Conservation (phyloP, 2,113 vertebrate genomes). For the Cinclus cinclus region DNA sequence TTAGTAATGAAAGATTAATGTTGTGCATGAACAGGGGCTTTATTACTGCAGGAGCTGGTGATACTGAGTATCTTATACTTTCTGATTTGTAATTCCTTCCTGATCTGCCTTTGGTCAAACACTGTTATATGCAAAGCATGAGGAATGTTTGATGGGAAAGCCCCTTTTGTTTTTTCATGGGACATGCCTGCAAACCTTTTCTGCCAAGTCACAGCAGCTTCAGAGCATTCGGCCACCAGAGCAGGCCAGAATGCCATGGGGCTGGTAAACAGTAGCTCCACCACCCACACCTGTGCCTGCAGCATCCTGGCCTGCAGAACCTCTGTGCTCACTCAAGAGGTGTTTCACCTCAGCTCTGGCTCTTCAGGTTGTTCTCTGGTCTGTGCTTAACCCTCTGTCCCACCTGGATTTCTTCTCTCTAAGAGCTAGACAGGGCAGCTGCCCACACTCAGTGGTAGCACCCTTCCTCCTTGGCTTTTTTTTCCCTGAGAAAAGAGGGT, state of each 20-base stretch:
- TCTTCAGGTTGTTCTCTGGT: not conserved
- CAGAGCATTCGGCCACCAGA: not conserved
- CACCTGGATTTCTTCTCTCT: not conserved
- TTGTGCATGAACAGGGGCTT: not conserved
- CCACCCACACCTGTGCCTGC: not conserved
- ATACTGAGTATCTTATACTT: not conserved
- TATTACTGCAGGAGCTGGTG: not conserved
- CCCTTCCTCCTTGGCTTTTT: not conserved
- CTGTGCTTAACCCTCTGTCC: not conserved
- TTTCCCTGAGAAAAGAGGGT: not conserved
- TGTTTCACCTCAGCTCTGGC: not conserved
- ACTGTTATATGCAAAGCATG: not conserved
- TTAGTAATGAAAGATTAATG: not conserved
- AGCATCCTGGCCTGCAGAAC: not conserved
- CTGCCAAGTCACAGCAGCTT: not conserved
- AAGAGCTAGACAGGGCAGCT: not conserved
- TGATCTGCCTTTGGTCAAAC: not conserved
- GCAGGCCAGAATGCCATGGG: not conserved
- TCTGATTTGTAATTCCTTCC: not conserved
- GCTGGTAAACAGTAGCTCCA: not conserved
- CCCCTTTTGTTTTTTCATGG: not conserved
- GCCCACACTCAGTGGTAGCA: not conserved
- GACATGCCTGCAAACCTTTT: not conserved
- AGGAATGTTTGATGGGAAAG: not conserved
- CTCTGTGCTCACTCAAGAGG: not conserved